phyloP scores from a whole-genome alignment of 30 jellyfish, hydroid and myxozoan genomes.

The Aurelia coerulea region DNA sequence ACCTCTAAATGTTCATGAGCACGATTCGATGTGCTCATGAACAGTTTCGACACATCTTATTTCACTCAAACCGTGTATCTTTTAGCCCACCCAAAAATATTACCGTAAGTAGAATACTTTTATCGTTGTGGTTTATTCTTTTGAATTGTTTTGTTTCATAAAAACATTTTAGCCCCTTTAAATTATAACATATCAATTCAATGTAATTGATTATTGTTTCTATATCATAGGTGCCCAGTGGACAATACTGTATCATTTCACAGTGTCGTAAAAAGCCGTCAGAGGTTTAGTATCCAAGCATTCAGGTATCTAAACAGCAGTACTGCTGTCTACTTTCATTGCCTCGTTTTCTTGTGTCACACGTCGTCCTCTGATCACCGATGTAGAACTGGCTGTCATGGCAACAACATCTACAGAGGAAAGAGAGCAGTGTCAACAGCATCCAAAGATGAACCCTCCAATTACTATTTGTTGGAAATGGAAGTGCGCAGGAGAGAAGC shows the following conservation, averaged over 20 bases:
- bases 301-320: slow-evolving; percentile 23
- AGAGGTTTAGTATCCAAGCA: slow-evolving; percentile 46
- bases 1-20: too few species aligned
- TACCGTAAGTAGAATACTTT: too few species aligned
- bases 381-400: slow-evolving; percentile 48
- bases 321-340: slow-evolving; percentile 41
- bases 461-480: slow-evolving; percentile 31
- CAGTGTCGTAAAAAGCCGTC: not conserved
- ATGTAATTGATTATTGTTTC: too few species aligned
- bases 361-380: slow-evolving; percentile 27
- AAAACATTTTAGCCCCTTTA: too few species aligned
- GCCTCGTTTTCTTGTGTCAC: slow-evolving; percentile 67
- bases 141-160: too few species aligned
- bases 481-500: not conserved
- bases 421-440: slow-evolving; percentile 1
- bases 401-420: slow-evolving; percentile 33
- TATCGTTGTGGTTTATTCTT: too few species aligned
- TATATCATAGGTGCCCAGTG: slow-evolving; percentile 24
- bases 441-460: not conserved
- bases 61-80: too few species aligned
- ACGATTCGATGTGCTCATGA: too few species aligned
- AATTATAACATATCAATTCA: too few species aligned
- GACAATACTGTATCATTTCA: slow-evolving; percentile 26
- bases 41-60: too few species aligned
- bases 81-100: too few species aligned